Percentiles rank a stretch among this genome's conserved stretches.
Conservation (phyloP, 1,140 invertebrate species). For the Pararge aegeria region DNA sequence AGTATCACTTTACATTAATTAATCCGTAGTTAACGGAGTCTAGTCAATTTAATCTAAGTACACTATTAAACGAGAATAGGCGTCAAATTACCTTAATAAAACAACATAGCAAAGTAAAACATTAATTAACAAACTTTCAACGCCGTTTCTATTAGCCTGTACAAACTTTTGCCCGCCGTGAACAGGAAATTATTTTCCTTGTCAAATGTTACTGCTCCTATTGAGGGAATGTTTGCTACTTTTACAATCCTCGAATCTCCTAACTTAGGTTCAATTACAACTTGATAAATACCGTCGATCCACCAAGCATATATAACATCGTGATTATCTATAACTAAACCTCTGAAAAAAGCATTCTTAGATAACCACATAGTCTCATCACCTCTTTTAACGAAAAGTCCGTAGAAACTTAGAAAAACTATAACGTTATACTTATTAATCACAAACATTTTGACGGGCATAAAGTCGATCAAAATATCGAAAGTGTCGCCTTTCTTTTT, state of each 20-base stretch:
- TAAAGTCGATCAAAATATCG: conserved; percentile 40
- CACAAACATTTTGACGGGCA: conserved; percentile 54
- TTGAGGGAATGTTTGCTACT: conserved; percentile 42
- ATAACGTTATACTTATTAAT: conserved; percentile 52
- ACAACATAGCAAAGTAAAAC: not conserved
- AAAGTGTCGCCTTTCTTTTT: conserved; percentile 60
- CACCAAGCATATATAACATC: conserved; percentile 59
- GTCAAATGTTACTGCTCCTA: conserved; percentile 63
- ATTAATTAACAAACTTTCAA: conserved; percentile 32
- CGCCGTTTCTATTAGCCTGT: conserved; percentile 42
- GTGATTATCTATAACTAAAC: conserved; percentile 54
- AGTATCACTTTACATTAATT: too few species aligned
- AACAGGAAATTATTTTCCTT: conserved; percentile 64
- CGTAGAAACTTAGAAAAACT: conserved; percentile 46
- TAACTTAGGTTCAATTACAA: conserved; percentile 44
- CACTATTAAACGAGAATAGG: not conserved
- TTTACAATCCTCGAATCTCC: conserved; percentile 42
- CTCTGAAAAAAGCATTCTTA: conserved; percentile 60
- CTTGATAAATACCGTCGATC: conserved; percentile 65
- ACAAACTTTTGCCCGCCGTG: conserved; percentile 48
- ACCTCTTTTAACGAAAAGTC: conserved; percentile 46
- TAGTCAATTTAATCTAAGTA: not conserved
- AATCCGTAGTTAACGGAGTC: too few species aligned
- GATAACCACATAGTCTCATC: conserved; percentile 43
- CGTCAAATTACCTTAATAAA: not conserved